A percentile compares a stretch with the other conserved stretches of the same genome.
Conservation (phyloP, 2,888 invertebrate species). For the Tachina grossa region DNA sequence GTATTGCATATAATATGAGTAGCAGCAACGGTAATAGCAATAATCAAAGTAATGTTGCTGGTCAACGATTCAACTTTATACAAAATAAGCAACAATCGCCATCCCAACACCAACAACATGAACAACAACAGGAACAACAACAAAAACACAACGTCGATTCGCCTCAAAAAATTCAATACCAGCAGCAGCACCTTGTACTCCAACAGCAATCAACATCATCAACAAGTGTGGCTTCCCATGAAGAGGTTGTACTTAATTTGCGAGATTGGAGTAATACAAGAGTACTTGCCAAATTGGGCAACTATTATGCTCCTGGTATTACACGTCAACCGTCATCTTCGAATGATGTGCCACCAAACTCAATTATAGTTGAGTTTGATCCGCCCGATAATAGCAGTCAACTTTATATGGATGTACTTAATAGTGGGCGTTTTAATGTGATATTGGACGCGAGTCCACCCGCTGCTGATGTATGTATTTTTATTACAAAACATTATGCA, state of each 20-base stretch:
- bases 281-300: constrained; percentile 93
- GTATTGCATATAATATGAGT: constrained; percentile 44
- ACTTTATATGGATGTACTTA: constrained; percentile 90
- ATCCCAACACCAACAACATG: constrained; percentile 69
- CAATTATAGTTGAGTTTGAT: constrained; percentile 92
- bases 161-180: constrained; percentile 74
- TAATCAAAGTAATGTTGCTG: constrained; percentile 74
- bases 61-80: constrained; percentile 78
- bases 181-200: constrained; percentile 71
- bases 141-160: constrained; percentile 69
- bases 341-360: constrained; percentile 84
- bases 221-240: constrained; percentile 82
- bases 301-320: constrained; percentile 93
- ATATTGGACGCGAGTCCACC: constrained; percentile 97
- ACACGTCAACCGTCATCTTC: constrained; percentile 87
- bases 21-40: constrained; percentile 72
- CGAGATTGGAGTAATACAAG: constrained; percentile 97
- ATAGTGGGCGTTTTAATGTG: constrained; percentile 91
- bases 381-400: constrained; percentile 88
- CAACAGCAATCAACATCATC: constrained; percentile 71
- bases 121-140: constrained; percentile 70
- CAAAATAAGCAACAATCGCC: constrained; percentile 72
- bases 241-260: constrained; percentile 87
- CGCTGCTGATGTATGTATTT: constrained; percentile 87
- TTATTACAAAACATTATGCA: neutral